phyloP scores from a whole-genome alignment of 2,113 vertebrate genomes.

The Lanius collurio region DNA sequence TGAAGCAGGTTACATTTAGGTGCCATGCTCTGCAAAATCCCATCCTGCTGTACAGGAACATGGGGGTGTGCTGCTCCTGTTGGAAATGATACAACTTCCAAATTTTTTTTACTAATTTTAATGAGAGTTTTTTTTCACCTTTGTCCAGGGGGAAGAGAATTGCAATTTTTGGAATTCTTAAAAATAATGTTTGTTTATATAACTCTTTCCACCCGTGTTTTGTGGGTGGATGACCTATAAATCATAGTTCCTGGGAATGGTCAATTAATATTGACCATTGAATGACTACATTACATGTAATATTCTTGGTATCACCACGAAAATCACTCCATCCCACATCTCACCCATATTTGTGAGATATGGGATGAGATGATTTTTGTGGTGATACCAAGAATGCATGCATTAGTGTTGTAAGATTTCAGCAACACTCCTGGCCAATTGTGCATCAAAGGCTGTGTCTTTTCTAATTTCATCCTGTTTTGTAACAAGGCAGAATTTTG shows the following conservation, averaged over 20 bases:
- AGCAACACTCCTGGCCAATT: not conserved
- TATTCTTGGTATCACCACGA: not conserved
- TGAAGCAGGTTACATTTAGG: not conserved
- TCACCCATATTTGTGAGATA: not conserved
- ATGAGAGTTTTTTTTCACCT: not conserved
- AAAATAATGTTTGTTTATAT: not conserved
- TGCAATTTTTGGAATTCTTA: not conserved
- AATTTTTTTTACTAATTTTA: not conserved
- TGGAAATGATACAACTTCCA: not conserved
- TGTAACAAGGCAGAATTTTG: not conserved
- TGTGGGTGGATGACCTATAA: accelerated
- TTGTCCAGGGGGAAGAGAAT: not conserved
- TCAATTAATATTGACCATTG: not conserved
- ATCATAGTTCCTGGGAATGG: not conserved
- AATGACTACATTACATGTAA: accelerated
- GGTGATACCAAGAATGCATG: not conserved
- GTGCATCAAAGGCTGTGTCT: not conserved
- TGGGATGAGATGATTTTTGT: not conserved
- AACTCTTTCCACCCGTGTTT: not conserved
- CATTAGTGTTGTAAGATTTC: not conserved
- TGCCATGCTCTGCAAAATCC: not conserved
- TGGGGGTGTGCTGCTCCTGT: not conserved
- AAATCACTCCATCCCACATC: too few relatives aligned
- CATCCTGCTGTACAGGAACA: not conserved
- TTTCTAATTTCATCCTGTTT: not conserved